Evolutionary conservation across 2,888 invertebrate genomes (phyloP), one percentile per base, ranked within the genome.

Genomic region (Eupithecia centaureata): DNA sequence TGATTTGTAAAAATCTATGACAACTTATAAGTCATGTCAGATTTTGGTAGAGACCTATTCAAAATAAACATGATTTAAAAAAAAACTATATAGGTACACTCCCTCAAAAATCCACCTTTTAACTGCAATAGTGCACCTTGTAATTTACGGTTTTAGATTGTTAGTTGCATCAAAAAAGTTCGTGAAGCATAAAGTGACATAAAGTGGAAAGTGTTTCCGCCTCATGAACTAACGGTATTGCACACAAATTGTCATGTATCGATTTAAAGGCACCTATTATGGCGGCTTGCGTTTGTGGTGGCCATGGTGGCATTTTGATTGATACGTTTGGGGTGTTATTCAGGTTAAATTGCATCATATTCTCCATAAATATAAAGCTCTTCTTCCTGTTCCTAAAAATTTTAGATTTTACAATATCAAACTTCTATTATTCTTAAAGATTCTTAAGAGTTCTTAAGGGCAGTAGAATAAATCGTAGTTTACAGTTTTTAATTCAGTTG

Each of bases 181-280:
- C 79, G 77, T 74, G 79, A 81, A 80, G 81, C 85, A 81, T 80
- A 84, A 79, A 83, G 82, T 88, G 85, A 85, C 86, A 87, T 86
- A 84, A 84, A 88, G 80, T 89, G 87, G 89, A 90, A 90, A 89
- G 87, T 82, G 84, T 82, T 90, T 88, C 88, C 89, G 84, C 78
- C 70, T 74, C 83, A 82, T 84, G 84, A 81, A 82, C 85, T 78
- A 86, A 86, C 75, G 75, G 80, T 83, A 75, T 86, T 85, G 85
- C 87, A 81, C 79, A 80, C 79, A 83, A 86, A 86, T 86, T 83
- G 83, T 77, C 77, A 81, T 79, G 79, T 77, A 77, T 80, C 73
- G 73, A 70, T 75, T 61, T 77, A 73, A 73, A 79, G 75, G 76
- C 74, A 67, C 72, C 71, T 78, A 81, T 82, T 84, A 83, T 69